Evolutionary conservation across 2,888 invertebrate genomes (phyloP).

Genomic region (Amiota mariae): DNA sequence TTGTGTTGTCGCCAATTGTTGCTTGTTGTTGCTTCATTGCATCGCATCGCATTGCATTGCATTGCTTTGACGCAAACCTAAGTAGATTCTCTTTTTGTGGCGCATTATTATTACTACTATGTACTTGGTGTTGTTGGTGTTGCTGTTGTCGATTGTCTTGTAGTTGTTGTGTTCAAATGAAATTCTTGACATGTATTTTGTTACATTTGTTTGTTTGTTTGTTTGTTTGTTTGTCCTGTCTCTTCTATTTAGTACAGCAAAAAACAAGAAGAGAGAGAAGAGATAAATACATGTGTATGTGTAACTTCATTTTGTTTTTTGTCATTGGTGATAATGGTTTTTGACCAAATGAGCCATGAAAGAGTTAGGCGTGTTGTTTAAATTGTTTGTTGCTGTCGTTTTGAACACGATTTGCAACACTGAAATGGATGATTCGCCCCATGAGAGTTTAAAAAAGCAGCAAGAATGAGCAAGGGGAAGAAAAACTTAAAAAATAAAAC

Average conservation of each 20-base stretch:
- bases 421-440: slow-evolving; percentile 7
- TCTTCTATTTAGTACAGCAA: slow-evolving; percentile 41
- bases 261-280: no score
- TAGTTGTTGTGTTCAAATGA: slow-evolving; percentile 73
- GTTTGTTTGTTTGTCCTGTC: slow-evolving; percentile 49
- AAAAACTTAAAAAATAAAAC: background rate
- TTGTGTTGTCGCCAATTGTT: slow-evolving; percentile 36
- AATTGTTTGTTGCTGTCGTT: slow-evolving; percentile 73
- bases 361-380: slow-evolving; percentile 65
- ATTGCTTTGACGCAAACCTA: no score
- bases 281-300: slow-evolving; percentile 19
- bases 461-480: background rate
- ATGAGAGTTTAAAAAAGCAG: no score
- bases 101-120: background rate
- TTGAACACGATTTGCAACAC: slow-evolving; percentile 70
- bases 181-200: slow-evolving; percentile 71
- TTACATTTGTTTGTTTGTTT: slow-evolving; percentile 54
- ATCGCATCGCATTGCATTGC: no score
- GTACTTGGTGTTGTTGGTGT: slow-evolving; percentile 31
- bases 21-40: slow-evolving; percentile 45
- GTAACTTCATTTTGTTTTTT: slow-evolving; percentile 1
- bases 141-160: slow-evolving; percentile 71
- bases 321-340: slow-evolving; percentile 15
- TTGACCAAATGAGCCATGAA: background rate
- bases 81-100: no score